Evolutionary conservation across 2,888 invertebrate genomes (phyloP), one percentile per base, ranked within the genome.

Genomic region (Tiliacea aurago): DNA sequence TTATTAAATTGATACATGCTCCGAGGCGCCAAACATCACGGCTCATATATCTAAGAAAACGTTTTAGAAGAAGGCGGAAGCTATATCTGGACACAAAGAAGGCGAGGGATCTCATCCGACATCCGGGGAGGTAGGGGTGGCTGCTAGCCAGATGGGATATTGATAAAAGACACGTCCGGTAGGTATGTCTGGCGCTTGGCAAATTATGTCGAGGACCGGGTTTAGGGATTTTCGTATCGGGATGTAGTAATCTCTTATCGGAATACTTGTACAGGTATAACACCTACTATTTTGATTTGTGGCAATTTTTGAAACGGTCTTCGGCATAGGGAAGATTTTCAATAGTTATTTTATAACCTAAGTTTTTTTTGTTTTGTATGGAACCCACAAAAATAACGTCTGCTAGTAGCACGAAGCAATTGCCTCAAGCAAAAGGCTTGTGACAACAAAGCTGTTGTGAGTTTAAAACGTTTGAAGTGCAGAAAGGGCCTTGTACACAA

Each of bases 81-180:
- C 70, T 84, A 84, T 76, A 84, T 85, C 74, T 73, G 75, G 81
- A 73, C 77, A 80, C 76, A 81, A 85, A 77, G 83, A 72, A 59
- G 43, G 56, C 43, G 75, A 76, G 75, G 78, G 74, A 70, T 80
- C 76, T 71, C 83, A 70, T 82, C 78, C 74, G 65, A 37, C 64
- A 64, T 64, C 56, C 64, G 80, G 71, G 82, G 74, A 55, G 72
- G 64, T 53, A 58, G 47, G 86, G 86, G 87, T 71, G 83, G 77
- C 70, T 69, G 70, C 73, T 66, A 79, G 78, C 77, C 73, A 75
- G 84, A 81, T 85, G 75, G 77, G 77, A 78, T 62, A 79, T 80
- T 85, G 86, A 87, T 80, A 85, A 84, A 74, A 76, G 71, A 70
- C 70, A 74, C 79, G 70, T 86, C 81, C 80, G 77, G 74, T 74